Conservation (phyloP, 2,797 vertebrate species). For the Oryzias sinensis region DNA sequence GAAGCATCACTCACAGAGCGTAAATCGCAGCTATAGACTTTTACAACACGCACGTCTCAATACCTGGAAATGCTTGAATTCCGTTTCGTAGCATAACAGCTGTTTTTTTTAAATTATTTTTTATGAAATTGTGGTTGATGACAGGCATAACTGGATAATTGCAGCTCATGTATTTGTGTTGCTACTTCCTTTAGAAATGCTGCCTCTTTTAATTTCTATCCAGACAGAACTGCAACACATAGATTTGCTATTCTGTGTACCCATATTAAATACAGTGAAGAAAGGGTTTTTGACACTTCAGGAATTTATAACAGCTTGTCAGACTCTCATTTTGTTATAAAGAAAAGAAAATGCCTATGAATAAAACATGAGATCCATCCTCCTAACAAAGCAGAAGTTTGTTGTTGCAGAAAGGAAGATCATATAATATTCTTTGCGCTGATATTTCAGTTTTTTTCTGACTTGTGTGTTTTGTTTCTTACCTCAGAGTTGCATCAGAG, state of each 20-base stretch:
- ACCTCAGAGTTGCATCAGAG: background rate
- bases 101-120: background rate
- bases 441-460: conserved; percentile 12
- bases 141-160: conserved; percentile 46
- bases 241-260: no score
- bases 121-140: conserved; percentile 23
- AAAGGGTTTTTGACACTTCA: no score
- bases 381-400: background rate
- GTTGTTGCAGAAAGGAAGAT: background rate
- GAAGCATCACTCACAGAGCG: background rate
- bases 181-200: conserved; percentile 23
- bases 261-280: no score
- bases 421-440: background rate
- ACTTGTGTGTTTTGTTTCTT: no score
- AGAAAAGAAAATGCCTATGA: conserved; percentile 6
- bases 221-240: no score
- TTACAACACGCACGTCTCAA: background rate
- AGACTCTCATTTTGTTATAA: background rate
- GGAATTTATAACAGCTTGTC: no score
- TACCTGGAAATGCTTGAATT: background rate
- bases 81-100: no score
- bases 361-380: background rate
- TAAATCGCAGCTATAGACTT: background rate
- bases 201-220: no score
- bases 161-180: conserved; percentile 25